These are phyloP conservation scores for Myzus persicae DNA, from an alignment of 1,140 invertebrate species.

Conservation along the genomic window DNA sequence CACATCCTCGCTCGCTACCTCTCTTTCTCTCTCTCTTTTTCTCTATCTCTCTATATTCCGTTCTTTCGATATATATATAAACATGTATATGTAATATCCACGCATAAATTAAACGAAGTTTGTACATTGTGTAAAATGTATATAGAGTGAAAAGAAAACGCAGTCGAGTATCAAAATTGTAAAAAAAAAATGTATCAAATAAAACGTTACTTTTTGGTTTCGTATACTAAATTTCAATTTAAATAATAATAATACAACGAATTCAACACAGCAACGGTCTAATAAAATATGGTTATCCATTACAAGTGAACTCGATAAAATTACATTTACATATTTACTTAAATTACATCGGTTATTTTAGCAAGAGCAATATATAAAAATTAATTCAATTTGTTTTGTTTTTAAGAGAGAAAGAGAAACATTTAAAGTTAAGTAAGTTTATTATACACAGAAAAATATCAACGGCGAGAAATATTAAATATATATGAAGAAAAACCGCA, in stretches of 20 bases:
- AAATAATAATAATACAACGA: neutral
- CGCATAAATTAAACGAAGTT: conserved; percentile 25
- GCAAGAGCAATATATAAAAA: neutral
- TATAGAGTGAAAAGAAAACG: neutral
- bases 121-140: neutral
- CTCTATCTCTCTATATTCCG: neutral
- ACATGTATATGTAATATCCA: neutral
- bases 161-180: neutral
- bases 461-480: neutral
- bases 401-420: neutral
- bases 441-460: neutral
- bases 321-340: neutral
- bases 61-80: neutral
- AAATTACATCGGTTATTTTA: neutral
- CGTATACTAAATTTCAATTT: neutral
- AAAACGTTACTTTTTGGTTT: neutral
- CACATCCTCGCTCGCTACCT: neutral
- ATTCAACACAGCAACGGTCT: conserved; percentile 44
- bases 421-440: neutral
- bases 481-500: neutral
- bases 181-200: conserved; percentile 2
- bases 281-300: conserved; percentile 33
- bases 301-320: conserved; percentile 35
- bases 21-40: neutral
- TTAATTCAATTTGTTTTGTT: neutral